Base-by-base conservation (phyloP, 2,888 invertebrate species). In the Cantharis rufa region DNA sequence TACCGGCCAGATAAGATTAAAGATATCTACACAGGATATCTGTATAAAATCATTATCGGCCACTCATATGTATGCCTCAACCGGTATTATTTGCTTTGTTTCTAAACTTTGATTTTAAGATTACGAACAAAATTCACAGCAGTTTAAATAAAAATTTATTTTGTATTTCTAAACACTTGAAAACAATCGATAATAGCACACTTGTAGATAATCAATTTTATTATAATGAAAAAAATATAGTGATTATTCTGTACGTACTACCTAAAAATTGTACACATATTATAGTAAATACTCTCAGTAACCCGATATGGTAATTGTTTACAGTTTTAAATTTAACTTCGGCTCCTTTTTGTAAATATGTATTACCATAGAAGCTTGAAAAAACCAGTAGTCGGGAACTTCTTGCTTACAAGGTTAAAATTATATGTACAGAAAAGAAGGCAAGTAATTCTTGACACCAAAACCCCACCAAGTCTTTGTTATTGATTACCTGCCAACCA, bases 401-500 rank as follows among this genome's bases (percentile, higher is more conserved):
- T 80, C 79, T 76, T 79, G 80, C 79, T 81, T 80, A 82, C 84
- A 84, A 85, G 83, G 84, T 84, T 83, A 84, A 84, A 84, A 84
- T 85, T 84, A 84, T 84, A 85, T 83, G 82, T 82, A 81, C 81
- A 82, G 84, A 84, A 84, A 66, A 83, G 84, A 84, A 84, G 82
- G 82, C 82, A 82, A 83, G 83, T 82, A 82, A 82, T 83, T 84
- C 83, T 84, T 83, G 83, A 83, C 83, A 81, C 81, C 79, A 48
- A 48, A 80, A 79, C 82, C 80, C 77, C 77, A 73, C 80, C 81
- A 83, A 82, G 82, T 79, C 79, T 76, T 78, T 81, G 81, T 84
- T 86, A 87, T 87, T 86, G 87, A 87, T 87, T 86, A 86, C 85
- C 84, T 82, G 86, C 84, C 87, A 86, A 87, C 88, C 88, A 88